Percentiles rank a stretch among this genome's conserved stretches.
These are phyloP conservation scores for Poicephalus gulielmi DNA, from an alignment of 2,113 vertebrate genomes.

Conservation along the genomic window DNA sequence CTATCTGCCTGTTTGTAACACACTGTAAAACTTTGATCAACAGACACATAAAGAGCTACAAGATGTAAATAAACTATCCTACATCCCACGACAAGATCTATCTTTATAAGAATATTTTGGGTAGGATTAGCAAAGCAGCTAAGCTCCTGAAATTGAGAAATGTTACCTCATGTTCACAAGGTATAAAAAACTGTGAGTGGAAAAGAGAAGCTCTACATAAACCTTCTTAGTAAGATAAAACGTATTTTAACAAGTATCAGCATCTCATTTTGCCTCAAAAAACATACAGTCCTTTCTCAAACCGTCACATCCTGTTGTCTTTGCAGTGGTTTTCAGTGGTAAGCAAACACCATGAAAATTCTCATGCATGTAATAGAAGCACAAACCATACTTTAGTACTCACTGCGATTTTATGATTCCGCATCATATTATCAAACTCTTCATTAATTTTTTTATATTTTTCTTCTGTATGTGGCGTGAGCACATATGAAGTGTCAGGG, in stretches of 20 bases:
- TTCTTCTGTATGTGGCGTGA: constrained; percentile 99
- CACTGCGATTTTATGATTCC: constrained; percentile 99
- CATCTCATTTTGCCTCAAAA: background rate
- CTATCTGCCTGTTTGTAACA: background rate
- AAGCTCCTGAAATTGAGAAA: background rate
- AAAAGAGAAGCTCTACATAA: background rate
- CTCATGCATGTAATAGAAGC: constrained; percentile 78
- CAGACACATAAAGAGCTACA: background rate
- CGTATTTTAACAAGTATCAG: background rate
- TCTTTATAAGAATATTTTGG: background rate
- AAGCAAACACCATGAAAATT: constrained; percentile 60
- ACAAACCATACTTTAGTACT: constrained; percentile 83
- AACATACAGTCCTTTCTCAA: background rate
- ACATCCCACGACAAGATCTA: background rate
- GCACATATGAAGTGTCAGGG: constrained; percentile 98
- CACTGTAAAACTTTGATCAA: background rate
- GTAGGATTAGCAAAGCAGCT: constrained; percentile 7
- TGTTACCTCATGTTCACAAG: background rate
- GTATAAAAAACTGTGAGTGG: background rate
- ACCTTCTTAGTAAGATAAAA: background rate
- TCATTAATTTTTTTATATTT: constrained; percentile 99
- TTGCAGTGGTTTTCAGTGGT: background rate
- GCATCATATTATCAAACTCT: constrained; percentile 99
- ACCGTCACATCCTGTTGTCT: background rate
- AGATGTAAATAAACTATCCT: background rate